These are phyloP conservation scores for Pollenia amentaria DNA, from an alignment of 2,888 invertebrate species.

Conservation along the genomic window DNA sequence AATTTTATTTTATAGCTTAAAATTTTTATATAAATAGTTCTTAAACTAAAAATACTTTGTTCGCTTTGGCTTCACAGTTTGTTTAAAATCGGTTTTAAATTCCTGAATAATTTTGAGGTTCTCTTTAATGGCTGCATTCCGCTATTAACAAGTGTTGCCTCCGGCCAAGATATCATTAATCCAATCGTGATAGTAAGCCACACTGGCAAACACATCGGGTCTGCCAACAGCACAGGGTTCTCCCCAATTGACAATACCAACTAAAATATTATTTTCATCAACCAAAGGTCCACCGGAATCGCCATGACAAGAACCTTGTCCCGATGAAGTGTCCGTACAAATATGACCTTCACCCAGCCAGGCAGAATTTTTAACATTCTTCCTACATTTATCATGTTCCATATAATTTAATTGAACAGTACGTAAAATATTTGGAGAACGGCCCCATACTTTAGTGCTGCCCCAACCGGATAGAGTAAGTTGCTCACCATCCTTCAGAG, in stretches of 20 bases:
- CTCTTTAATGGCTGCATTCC: not conserved
- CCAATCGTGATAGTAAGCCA: slow-evolving; percentile 81
- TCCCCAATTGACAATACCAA: slow-evolving; percentile 84
- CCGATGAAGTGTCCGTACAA: slow-evolving; percentile 86
- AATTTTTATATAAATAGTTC: no score
- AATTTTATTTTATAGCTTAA: no score
- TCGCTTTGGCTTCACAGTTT: slow-evolving; percentile 32
- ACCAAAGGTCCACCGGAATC: slow-evolving; percentile 84
- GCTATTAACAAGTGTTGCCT: slow-evolving; percentile 74
- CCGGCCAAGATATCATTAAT: slow-evolving; percentile 77
- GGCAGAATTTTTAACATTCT: slow-evolving; percentile 84
- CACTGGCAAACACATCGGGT: slow-evolving; percentile 83
- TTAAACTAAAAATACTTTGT: slow-evolving; percentile 52
- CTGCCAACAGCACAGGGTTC: slow-evolving; percentile 82
- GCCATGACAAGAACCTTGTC: slow-evolving; percentile 85
- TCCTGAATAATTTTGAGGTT: not conserved
- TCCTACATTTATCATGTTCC: slow-evolving; percentile 84
- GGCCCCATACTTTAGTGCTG: slow-evolving; percentile 85
- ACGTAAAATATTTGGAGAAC: slow-evolving; percentile 86
- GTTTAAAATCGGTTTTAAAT: not conserved
- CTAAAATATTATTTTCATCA: slow-evolving; percentile 77
- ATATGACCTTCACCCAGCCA: slow-evolving; percentile 86
- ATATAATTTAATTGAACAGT: slow-evolving; percentile 86
- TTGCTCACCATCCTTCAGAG: slow-evolving; percentile 85
- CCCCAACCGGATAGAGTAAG: slow-evolving; percentile 88